Evolutionary conservation across 1,140 invertebrate genomes (phyloP).

Genomic region (Chymomyza costata): DNA sequence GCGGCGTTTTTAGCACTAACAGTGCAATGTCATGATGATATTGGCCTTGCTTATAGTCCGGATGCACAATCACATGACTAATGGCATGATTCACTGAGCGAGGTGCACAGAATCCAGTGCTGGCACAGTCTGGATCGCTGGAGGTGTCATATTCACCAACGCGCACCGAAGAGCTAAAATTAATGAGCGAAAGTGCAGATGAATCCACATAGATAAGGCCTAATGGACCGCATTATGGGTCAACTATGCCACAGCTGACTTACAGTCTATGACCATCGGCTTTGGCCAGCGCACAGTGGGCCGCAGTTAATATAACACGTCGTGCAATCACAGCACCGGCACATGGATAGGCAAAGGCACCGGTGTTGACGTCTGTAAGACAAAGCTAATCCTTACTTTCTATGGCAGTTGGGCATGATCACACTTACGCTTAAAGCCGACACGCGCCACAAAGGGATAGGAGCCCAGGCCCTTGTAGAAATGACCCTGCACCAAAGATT

Average conservation of each 20-base stretch:
- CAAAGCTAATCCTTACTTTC: not conserved
- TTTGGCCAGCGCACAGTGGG: conserved; percentile 83
- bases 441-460: conserved; percentile 81
- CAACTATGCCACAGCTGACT: conserved; percentile 55
- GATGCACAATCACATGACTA: conserved; percentile 82
- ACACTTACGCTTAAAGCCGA: conserved; percentile 81
- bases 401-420: not conserved
- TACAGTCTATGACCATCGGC: conserved; percentile 82
- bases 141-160: conserved; percentile 81
- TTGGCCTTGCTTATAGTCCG: conserved; percentile 81
- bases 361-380: conserved; percentile 78
- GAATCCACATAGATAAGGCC: conserved; percentile 1
- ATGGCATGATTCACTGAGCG: conserved; percentile 80
- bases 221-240: conserved; percentile 5
- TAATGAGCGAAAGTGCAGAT: conserved; percentile 17
- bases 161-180: conserved; percentile 76
- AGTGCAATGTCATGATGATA: conserved; percentile 83
- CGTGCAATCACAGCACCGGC: conserved; percentile 82
- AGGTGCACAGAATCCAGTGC: conserved; percentile 80
- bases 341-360: conserved; percentile 81
- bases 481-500: conserved; percentile 79
- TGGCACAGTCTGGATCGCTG: conserved; percentile 80
- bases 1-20: conserved; percentile 79
- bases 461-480: conserved; percentile 80
- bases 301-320: conserved; percentile 80